Evolutionary conservation across 2,888 invertebrate genomes (phyloP).

Genomic region (Oscheius onirici): DNA sequence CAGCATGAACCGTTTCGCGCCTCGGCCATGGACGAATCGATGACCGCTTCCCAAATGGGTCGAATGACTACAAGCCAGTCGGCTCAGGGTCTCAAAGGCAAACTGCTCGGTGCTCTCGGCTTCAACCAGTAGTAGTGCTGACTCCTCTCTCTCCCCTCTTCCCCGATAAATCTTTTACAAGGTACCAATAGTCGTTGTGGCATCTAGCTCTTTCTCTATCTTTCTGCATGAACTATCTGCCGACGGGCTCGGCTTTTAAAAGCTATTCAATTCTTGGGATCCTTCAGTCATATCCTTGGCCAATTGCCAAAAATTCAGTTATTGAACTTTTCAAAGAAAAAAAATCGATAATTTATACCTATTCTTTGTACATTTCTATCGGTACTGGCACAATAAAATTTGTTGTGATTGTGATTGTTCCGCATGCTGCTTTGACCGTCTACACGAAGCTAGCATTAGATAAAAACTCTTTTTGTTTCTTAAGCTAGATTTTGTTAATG

Average conservation of each 20-base stretch:
- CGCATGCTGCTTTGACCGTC: background rate
- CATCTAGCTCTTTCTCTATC: conserved; percentile 5
- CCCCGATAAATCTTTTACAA: background rate
- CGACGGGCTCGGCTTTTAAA: conserved; percentile 13
- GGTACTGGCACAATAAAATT: conserved; percentile 11
- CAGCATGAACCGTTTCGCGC: conserved; percentile 52
- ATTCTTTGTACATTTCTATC: conserved; percentile 8
- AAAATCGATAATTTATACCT: background rate
- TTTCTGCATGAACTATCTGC: conserved; percentile 18
- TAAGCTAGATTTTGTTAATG: background rate
- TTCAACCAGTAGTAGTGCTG: conserved; percentile 30
- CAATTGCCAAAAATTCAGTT: background rate
- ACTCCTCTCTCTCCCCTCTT: background rate
- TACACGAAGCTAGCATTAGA: conserved; percentile 1
- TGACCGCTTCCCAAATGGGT: conserved; percentile 43
- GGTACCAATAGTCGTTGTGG: conserved; percentile 16
- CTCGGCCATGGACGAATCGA: conserved; percentile 41
- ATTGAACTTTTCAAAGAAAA: conserved; percentile 1
- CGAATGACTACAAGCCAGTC: conserved; percentile 52
- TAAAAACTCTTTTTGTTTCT: conserved; percentile 2
- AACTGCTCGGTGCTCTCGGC: conserved; percentile 52
- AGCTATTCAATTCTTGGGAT: background rate
- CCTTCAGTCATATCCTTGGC: conserved; percentile 2
- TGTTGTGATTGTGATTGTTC: conserved; percentile 24
- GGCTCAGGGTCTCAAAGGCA: conserved; percentile 51